Base-by-base conservation (phyloP, 2,888 invertebrate genomes). In the Agrypnus murinus region DNA sequence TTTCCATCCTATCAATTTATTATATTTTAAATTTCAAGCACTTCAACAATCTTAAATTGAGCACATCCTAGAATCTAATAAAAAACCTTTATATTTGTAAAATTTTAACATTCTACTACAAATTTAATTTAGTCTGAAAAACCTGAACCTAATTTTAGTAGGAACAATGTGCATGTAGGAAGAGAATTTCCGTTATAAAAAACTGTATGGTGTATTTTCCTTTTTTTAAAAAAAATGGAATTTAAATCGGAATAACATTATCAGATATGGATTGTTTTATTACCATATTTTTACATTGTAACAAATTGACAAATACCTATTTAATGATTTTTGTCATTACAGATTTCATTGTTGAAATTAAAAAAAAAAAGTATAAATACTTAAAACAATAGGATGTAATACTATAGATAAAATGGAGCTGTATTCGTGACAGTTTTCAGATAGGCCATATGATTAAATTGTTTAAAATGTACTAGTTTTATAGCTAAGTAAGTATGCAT, bases 261-360 rank as follows among this genome's bases (percentile, higher is more conserved):
- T n/a, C n/a, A n/a, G n/a, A n/a, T n/a, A n/a, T n/a, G n/a, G n/a
- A n/a, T 12, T 38, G 7, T 38, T 38, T 2, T 25, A 2, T 38
- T 38, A 38, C 12, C 38, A 10, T n/a, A 38, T 38, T 38, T 38
- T 7, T 38, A n/a, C 10, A 38, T 38, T 38, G 12, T 38, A 38
- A 38, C 38, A 38, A 38, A 38, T 38, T 2, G 10, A 38, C 38
- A 34, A 34, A 34, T 25, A 25, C 5, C 3, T 25, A 25, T 5
- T 25, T 25, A 5, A 25, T n/a, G n/a, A n/a, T n/a, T 5, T 19
- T 32, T 31, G 32, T 55, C n/a, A 59, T 66, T 59, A 66, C 66
- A 66, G 59, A 66, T 66, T 66, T 66, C 59, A 59, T 66, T 50
- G 66, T 58, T 36, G 14, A 34, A 62, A 59, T 25, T 25, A 25